Base-by-base conservation (phyloP, 1,140 invertebrate species). In the Diorhabda sublineata region DNA sequence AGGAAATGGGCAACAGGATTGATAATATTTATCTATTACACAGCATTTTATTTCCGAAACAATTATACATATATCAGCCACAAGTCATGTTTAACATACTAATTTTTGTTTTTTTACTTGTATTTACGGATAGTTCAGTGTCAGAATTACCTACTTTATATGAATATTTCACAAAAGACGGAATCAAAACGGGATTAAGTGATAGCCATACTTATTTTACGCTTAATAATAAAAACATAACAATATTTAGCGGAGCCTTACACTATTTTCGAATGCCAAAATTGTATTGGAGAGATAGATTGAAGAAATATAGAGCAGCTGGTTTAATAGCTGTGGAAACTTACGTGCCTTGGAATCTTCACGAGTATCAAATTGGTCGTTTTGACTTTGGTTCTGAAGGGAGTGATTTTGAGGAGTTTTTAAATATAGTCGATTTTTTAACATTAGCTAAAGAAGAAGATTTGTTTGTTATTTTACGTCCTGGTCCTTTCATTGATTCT, bases 401-500 rank as follows among this genome's bases (percentile, higher is more conserved):
- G 68, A 86, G 88, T 5, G 91, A 98, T 82, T 73, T 98, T 45
- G 82, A 82, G 66, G 81, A 86, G 80, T 77, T 77, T 84, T 62
- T 75, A 79, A 85, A 83, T 72, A 47, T 85, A 4, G 79, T 84
- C 6, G 75, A 85, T 66, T 98, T 96, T 78, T 83, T 98, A n/a
- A 82, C 88, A 73, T 82, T 89, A 4, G 95, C 95, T 0, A 85
- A 94, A 70, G 88, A 93, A 75, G 89, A 93, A 78, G 92, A 88
- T 70, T 81, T 98, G 43, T 81, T 91, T 45, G 93, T 97, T 0
- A 88, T 98, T 43, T 79, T 98, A 0, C 83, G 96, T 66, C 89
- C 93, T 3, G 97, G 97, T 0, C 97, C 97, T 0, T 98, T 95
- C 74, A 97, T 98, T 68, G 97, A 95, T 83, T 94, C 93, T 45